Base-by-base conservation (phyloP, 1,140 invertebrate genomes). In the Aphelenchoides fujianensis region DNA sequence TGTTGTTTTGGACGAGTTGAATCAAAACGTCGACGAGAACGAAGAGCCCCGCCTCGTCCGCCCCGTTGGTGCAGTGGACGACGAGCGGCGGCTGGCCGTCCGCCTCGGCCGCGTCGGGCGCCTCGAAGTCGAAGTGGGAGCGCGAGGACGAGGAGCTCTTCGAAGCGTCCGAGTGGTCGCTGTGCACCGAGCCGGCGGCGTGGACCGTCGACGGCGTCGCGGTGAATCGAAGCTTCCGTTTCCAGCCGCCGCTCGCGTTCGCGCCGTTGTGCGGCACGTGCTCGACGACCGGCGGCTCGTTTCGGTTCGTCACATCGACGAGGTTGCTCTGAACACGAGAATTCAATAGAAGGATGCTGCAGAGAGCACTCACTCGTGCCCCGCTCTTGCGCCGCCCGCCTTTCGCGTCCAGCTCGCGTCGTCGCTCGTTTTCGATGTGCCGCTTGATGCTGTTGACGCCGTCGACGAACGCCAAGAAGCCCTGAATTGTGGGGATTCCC, bases 361-460 rank as follows among this genome's bases (percentile, higher is more conserved):
- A 55, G 5, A 61, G 53, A 61, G 16, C 57, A n/a, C 31, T 7
- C 27, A 67, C 61, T 52, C 62, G 3, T 31, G 62, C 34, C 5
- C 30, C 19, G 30, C 70, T 72, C 12, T 28, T 68, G 66, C 70
- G 57, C 16, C 70, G 72, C 16, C 70, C 69, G 23, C 71, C 27
- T 69, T 53, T 19, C 28, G 30, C 28, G 52, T 66, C 27, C 71
- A 34, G 19, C 74, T 77, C 74, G 31, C 48, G 69, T 2, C 28
- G 23, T n/a, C 36, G 62, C 41, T 80, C 78, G 62, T 80, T 80
- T 62, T 82, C 77, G 30, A 80, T 79, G 59, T 80, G 78, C 34
- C 79, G 48, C 68, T 79, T 79, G 3, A 80, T 68, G 48, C 77
- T 79, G 48, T 69, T 75, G 7, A 82, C 79, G 9, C 76, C 76